phyloP scores from a whole-genome alignment of 2,888 invertebrate genomes.

The Zaprionus lineosus region DNA sequence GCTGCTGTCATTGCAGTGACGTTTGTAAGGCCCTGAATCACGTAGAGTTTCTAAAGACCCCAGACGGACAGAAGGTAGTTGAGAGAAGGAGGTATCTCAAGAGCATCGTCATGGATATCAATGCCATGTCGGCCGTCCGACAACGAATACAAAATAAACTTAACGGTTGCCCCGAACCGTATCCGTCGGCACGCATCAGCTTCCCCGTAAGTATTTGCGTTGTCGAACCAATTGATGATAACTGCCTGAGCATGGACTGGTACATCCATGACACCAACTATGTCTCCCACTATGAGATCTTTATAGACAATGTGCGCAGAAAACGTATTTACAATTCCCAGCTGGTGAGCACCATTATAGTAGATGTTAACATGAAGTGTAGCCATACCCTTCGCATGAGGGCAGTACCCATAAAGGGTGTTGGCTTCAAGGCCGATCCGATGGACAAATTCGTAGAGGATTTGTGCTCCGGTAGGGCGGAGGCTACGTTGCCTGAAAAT shows the following conservation, averaged over 20 bases:
- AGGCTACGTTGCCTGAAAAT: slow-evolving; percentile 12
- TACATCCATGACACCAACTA: slow-evolving; percentile 47
- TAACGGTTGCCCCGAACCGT: slow-evolving; percentile 14
- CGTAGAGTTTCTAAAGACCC: slow-evolving; percentile 37
- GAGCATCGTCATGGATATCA: slow-evolving; percentile 60
- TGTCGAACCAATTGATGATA: slow-evolving; percentile 30
- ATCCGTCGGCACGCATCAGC: slow-evolving; percentile 30
- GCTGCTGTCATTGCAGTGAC: slow-evolving; percentile 66
- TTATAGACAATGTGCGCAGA: slow-evolving; percentile 30
- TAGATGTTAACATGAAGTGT: slow-evolving; percentile 42
- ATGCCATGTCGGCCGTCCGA: slow-evolving; percentile 39
- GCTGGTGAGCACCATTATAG: slow-evolving; percentile 29
- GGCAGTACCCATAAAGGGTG: slow-evolving; percentile 26
- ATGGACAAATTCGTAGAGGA: slow-evolving; percentile 33
- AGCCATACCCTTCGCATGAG: slow-evolving; percentile 38
- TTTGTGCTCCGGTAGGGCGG: slow-evolving; percentile 36
- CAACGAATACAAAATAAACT: slow-evolving; percentile 22
- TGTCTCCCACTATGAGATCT: slow-evolving; percentile 52
- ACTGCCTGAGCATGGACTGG: slow-evolving; percentile 49
- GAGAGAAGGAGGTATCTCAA: slow-evolving; percentile 50
- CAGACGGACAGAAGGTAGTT: slow-evolving; percentile 37
- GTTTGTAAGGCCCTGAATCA: slow-evolving; percentile 39
- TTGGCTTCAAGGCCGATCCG: not conserved
- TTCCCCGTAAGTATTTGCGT: slow-evolving; percentile 45
- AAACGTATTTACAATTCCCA: slow-evolving; percentile 46